A percentile compares a stretch with the other conserved stretches of the same genome.
Conservation (phyloP, 2,888 invertebrate species). For the Cheilosia variabilis region DNA sequence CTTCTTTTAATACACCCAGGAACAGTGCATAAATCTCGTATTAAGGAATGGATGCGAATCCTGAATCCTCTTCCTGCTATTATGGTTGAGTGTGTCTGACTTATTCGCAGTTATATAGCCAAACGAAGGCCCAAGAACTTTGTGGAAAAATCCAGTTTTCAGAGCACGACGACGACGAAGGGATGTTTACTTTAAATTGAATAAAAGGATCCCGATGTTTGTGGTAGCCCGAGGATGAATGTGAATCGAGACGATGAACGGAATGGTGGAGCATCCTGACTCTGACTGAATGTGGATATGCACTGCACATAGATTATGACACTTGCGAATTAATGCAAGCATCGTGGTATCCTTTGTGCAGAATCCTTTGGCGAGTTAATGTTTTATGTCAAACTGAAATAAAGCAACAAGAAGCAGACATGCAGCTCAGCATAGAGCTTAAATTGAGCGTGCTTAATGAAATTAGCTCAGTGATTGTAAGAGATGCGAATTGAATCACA, state of each 20-base stretch:
- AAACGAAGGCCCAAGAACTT: constrained; percentile 44
- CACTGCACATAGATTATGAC: constrained; percentile 64
- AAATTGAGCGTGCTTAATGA: constrained; percentile 42
- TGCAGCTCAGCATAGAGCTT: constrained; percentile 28
- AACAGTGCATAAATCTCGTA: constrained; percentile 66
- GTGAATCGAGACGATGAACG: constrained; percentile 60
- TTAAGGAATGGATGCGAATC: constrained; percentile 57
- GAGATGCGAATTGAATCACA: too few species aligned
- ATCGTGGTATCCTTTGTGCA: constrained; percentile 59
- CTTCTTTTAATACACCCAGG: constrained; percentile 67
- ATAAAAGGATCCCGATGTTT: constrained; percentile 74
- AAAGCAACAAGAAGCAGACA: constrained; percentile 29
- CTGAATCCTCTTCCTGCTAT: constrained; percentile 22
- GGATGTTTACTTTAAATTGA: constrained; percentile 75
- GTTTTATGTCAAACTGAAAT: constrained; percentile 53
- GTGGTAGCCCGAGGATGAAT: constrained; percentile 70
- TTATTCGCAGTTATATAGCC: constrained; percentile 14
- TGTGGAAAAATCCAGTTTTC: constrained; percentile 61
- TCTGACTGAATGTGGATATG: constrained; percentile 19
- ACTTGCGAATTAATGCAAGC: constrained; percentile 74
- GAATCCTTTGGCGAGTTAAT: constrained; percentile 53
- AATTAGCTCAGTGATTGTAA: constrained; percentile 40
- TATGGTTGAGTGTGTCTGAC: constrained; percentile 7
- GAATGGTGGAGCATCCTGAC: constrained; percentile 25
- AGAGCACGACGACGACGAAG: constrained; percentile 56